A percentile compares a stretch with the other conserved stretches of the same genome.
phyloP scores from a whole-genome alignment of 2,113 vertebrate genomes.

The Litocranius walleri region DNA sequence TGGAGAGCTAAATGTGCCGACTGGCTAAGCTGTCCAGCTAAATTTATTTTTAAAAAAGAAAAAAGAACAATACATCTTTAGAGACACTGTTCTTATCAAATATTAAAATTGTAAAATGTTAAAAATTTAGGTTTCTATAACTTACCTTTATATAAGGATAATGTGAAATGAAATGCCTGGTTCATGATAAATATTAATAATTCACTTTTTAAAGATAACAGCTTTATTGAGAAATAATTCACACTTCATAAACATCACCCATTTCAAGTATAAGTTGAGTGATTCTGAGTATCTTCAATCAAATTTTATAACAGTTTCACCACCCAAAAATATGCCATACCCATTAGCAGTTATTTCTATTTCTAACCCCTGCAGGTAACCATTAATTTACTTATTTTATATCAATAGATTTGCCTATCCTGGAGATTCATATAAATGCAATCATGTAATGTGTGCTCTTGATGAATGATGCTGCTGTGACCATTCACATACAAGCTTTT shows the following conservation, averaged over 20 bases:
- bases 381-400: neutral
- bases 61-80: neutral
- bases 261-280: neutral
- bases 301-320: neutral
- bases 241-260: neutral
- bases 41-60: constrained; percentile 31
- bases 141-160: neutral
- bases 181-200: constrained; percentile 14
- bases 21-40: constrained; percentile 97
- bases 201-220: neutral
- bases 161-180: neutral
- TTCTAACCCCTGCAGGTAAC: neutral
- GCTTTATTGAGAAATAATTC: neutral
- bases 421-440: neutral
- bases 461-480: neutral
- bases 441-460: neutral
- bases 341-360: neutral
- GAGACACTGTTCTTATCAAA: neutral
- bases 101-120: neutral
- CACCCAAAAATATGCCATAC: neutral
- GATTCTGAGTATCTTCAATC: neutral
- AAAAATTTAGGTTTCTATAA: neutral
- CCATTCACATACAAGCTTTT: neutral
- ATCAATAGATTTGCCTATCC: neutral
- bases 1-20: constrained; percentile 95